phyloP scores from a whole-genome alignment of 2,797 vertebrate species.

The Sebastes jordani region DNA sequence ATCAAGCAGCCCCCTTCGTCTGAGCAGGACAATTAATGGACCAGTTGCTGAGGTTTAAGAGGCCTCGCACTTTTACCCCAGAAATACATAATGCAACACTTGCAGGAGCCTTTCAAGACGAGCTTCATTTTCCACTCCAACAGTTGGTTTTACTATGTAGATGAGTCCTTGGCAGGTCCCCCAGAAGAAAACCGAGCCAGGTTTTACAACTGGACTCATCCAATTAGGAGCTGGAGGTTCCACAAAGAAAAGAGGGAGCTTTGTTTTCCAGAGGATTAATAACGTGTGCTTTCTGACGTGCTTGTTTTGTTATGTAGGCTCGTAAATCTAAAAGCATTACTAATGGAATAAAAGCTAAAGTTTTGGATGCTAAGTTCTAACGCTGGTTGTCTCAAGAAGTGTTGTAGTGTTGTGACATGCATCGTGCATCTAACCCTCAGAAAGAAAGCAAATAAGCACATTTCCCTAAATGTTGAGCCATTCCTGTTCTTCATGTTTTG shows the following conservation, averaged over 20 bases:
- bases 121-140: conserved; percentile 4
- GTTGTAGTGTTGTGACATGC: not conserved
- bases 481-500: not conserved
- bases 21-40: not conserved
- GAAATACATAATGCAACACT: conserved; percentile 35
- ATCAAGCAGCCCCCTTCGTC: not conserved
- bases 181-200: not conserved
- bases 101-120: not conserved
- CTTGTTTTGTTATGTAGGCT: not conserved
- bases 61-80: conserved; percentile 5
- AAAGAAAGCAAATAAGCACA: no score
- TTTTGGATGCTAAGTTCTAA: not conserved
- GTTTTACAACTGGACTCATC: not conserved
- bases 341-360: not conserved
- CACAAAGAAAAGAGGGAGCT: not conserved
- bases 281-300: not conserved
- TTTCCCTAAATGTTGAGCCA: not conserved
- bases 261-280: not conserved
- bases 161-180: conserved; percentile 18
- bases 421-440: not conserved
- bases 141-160: conserved; percentile 41
- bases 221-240: not conserved
- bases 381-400: not conserved
- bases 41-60: not conserved
- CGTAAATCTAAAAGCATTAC: not conserved